Base-by-base conservation (phyloP, 2,888 invertebrate genomes). In the Chloroclysta siterata region DNA sequence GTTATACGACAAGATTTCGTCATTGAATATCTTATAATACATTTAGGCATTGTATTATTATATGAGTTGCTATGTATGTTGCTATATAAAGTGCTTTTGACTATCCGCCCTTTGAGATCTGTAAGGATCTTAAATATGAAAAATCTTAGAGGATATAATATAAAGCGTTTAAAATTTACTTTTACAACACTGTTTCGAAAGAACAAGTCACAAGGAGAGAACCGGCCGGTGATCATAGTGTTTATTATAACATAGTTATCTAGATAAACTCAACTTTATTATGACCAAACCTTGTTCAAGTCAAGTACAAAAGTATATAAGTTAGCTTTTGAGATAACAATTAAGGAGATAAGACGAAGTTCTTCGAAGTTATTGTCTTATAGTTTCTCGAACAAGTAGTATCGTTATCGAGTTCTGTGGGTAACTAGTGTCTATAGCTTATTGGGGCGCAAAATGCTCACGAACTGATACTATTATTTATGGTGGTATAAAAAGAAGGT, bases 321-420 rank as follows among this genome's bases (percentile, higher is more conserved):
- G 17, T 51, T 55, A 52, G 51, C 47, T 46, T 51, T 41, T n/a
- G n/a, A 52, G 48, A 66, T 68, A 65, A 52, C 46, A 65, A 65
- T 64, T 66, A 59, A 48, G 57, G 59, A 66, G 65, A 67, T 72
- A 69, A 63, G 56, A 56, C 69, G 44, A 68, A 72, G 68, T 71
- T 70, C 44, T 42, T 53, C 56, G 57, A 70, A 71, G 65, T 65
- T 69, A 65, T 60, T 60, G 66, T 63, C 65, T 60, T 65, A 63
- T 47, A 63, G 70, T 64, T 65, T 48, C 68, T 46, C 60, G 55
- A 66, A 68, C 65, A 60, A 54, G 44, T 36, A 33, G 53, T 65
- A 66, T 63, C 70, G 61, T 63, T 64, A 70, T 66, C 70, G 39
- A 15, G 46, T 55, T 55, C 29, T 10, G 51, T 44, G 29, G 50